A percentile compares a stretch with the other conserved stretches of the same genome.
These are phyloP conservation scores for Latrodectus geometricus DNA, from an alignment of 1,140 invertebrate species.

Conservation along the genomic window DNA sequence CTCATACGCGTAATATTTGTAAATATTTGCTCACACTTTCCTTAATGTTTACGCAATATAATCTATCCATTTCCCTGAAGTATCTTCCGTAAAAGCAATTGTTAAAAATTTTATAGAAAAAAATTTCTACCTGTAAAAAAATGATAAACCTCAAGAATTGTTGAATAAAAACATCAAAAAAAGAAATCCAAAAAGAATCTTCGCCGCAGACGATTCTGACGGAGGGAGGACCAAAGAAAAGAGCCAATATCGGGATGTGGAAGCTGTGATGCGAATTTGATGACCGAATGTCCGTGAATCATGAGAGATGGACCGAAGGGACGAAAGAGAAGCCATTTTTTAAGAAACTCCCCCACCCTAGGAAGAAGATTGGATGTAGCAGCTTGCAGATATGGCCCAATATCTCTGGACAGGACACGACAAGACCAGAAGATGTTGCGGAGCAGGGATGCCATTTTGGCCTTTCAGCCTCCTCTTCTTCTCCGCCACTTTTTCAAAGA, in stretches of 20 bases:
- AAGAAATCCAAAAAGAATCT: not conserved
- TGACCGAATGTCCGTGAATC: conserved; percentile 55
- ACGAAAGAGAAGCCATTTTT: conserved; percentile 41
- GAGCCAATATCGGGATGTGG: conserved; percentile 34
- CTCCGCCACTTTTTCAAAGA: not conserved
- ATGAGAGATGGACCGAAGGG: conserved; percentile 48
- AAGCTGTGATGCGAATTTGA: conserved; percentile 56
- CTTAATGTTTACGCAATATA: too few relatives aligned
- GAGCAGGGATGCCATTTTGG: not conserved
- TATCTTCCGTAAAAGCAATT: too few relatives aligned
- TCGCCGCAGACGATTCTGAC: not conserved
- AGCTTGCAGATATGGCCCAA: conserved; percentile 56
- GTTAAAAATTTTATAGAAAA: too few relatives aligned
- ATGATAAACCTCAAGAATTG: too few relatives aligned
- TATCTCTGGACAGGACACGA: conserved; percentile 58
- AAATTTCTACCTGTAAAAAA: too few relatives aligned
- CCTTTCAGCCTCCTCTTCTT: not conserved
- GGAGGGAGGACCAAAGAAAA: conserved; percentile 2
- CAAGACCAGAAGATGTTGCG: conserved; percentile 52
- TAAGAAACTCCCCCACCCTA: conserved; percentile 1
- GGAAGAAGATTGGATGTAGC: conserved; percentile 48
- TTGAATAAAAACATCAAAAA: too few relatives aligned
- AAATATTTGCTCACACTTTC: too few relatives aligned
- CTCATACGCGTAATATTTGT: too few relatives aligned
- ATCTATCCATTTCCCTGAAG: too few relatives aligned